Evolutionary conservation across 2,113 vertebrate genomes (phyloP).

Genomic region (Dolichallabes microphthalmus): DNA sequence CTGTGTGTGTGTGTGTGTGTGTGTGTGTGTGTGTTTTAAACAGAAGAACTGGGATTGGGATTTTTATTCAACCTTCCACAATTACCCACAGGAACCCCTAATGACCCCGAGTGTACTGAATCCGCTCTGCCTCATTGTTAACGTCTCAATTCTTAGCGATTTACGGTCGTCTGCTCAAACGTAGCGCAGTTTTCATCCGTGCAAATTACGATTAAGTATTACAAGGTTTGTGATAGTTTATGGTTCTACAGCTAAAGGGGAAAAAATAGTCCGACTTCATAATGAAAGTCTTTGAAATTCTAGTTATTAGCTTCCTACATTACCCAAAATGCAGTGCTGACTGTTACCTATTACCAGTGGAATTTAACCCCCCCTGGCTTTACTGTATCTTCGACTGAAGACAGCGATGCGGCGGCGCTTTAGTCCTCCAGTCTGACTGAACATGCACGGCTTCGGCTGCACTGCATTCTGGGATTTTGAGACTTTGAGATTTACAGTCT

Average conservation of each 20-base stretch:
- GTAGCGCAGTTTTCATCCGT: neutral
- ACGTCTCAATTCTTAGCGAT: slow-evolving; percentile 41
- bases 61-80: slow-evolving; percentile 84
- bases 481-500: too few species aligned
- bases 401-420: neutral
- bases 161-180: neutral
- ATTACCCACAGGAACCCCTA: slow-evolving; percentile 84
- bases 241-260: neutral
- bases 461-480: neutral
- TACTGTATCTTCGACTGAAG: too few species aligned
- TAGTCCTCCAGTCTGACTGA: neutral
- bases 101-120: slow-evolving; percentile 71
- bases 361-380: neutral
- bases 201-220: neutral
- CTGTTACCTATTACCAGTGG: neutral
- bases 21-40: slow-evolving; percentile 34
- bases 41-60: slow-evolving; percentile 62
- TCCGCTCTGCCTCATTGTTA: slow-evolving; percentile 73
- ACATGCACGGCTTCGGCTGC: neutral
- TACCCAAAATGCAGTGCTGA: neutral
- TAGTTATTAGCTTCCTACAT: neutral
- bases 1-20: slow-evolving; percentile 20
- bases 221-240: neutral
- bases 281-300: neutral
- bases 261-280: neutral